Percentiles rank a stretch among this genome's conserved stretches.
These are phyloP conservation scores for Alloplasta piceator DNA, from an alignment of 2,888 invertebrate genomes.

Conservation along the genomic window DNA sequence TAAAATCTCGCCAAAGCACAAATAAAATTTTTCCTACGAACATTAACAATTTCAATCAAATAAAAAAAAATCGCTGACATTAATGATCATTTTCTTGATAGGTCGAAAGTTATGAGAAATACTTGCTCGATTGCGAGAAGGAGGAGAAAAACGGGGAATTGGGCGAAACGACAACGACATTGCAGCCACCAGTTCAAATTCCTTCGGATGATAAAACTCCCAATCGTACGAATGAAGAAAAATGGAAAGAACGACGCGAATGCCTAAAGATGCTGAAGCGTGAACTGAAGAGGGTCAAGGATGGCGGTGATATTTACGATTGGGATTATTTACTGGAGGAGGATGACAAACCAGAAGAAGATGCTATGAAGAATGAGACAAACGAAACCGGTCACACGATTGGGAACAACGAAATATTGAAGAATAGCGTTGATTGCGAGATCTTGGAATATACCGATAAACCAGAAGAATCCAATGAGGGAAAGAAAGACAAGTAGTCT, in stretches of 20 bases:
- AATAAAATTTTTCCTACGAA: too few relatives aligned
- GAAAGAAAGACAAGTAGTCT: conserved; percentile 68
- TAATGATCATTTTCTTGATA: conserved; percentile 51
- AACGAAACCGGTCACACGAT: conserved; percentile 29
- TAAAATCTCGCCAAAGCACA: too few relatives aligned
- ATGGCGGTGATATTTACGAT: conserved; percentile 78
- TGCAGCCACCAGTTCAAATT: neutral
- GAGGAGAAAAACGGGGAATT: conserved; percentile 71
- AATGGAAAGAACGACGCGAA: conserved; percentile 80
- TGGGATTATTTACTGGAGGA: conserved; percentile 78
- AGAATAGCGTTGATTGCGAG: conserved; percentile 30
- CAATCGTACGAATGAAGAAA: conserved; percentile 63
- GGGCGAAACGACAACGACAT: conserved; percentile 40
- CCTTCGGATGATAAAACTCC: conserved; percentile 31
- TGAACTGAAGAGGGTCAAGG: conserved; percentile 77
- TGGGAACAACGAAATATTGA: conserved; percentile 42
- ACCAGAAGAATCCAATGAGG: conserved; percentile 48
- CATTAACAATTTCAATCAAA: neutral
- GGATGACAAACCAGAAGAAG: conserved; percentile 83
- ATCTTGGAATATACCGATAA: conserved; percentile 20
- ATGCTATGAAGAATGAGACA: conserved; percentile 80
- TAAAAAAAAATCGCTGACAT: neutral
- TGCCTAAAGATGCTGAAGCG: conserved; percentile 80
- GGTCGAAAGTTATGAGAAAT: conserved; percentile 79
- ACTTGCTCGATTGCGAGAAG: conserved; percentile 78